A percentile compares a stretch with the other conserved stretches of the same genome.
Evolutionary conservation across 2,797 vertebrate genomes (phyloP).

Genomic region (Sorex maritimensis): DNA sequence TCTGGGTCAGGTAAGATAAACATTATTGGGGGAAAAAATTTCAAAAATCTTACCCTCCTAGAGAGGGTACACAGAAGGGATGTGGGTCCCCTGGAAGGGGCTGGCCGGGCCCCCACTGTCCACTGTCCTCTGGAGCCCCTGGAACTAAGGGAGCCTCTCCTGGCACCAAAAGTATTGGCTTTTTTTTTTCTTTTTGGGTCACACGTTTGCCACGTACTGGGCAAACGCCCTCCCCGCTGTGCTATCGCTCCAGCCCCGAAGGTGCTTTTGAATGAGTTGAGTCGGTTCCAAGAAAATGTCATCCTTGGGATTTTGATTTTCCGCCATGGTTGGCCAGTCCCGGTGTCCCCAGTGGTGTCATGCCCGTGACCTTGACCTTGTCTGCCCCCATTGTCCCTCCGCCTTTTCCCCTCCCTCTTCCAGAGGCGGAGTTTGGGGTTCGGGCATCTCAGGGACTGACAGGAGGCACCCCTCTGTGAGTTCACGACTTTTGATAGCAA

Average conservation of each 20-base stretch:
- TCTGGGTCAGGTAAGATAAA: slow-evolving; percentile 95
- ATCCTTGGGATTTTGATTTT: neutral
- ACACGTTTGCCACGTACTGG: too few species aligned
- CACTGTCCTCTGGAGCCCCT: neutral
- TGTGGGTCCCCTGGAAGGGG: neutral
- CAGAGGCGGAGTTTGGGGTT: neutral
- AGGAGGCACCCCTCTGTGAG: too few species aligned
- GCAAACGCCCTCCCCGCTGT: neutral
- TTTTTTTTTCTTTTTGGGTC: too few species aligned
- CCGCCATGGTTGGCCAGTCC: neutral
- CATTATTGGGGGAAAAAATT: slow-evolving; percentile 24
- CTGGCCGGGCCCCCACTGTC: neutral
- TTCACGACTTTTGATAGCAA: neutral
- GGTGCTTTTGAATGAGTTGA: slow-evolving; percentile 27
- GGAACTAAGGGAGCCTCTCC: slow-evolving; percentile 63
- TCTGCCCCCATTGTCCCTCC: too few species aligned
- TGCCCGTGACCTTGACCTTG: neutral
- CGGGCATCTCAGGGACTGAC: neutral
- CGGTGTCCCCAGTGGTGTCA: neutral
- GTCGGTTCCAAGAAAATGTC: slow-evolving; percentile 41
- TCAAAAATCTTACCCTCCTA: slow-evolving; percentile 39
- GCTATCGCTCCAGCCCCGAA: neutral
- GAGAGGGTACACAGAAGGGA: neutral
- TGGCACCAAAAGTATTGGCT: slow-evolving; percentile 28
- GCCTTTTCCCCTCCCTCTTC: neutral